Evolutionary conservation across 1,140 invertebrate genomes (phyloP), one percentile per base, ranked within the genome.

Genomic region (Pseudomyrmex pallidus): DNA sequence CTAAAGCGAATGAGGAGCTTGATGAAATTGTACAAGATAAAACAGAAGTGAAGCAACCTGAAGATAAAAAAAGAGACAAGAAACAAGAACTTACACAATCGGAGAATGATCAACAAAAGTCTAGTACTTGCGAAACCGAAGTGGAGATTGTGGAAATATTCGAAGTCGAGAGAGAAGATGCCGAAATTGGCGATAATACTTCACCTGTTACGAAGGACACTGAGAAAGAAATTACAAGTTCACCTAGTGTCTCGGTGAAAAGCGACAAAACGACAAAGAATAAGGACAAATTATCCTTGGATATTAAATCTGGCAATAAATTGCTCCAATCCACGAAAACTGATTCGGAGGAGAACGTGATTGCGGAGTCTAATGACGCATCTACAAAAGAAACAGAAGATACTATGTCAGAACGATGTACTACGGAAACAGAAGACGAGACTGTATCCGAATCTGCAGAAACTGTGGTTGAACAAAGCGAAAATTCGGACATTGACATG

Each of bases 121-220:
- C 84, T 52, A 68, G 9, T 70, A 50, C 76, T 35, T 68, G 25
- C 52, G 85, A 90, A 74, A 89, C 89, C 13, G 84, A 94, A 20
- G 25, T 92, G 4, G 91, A 94, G 63, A 94, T 92, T n/a, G 86
- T 94, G 35, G 93, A 94, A 85, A 94, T 94, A 85, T 85, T 93
- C 35, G 91, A 94, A 86, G 90, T 91, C 59, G 91, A 93, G 15
- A 89, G 74, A 15, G 90, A 91, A 62, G 88, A 91, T 15, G 87
- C 84, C 22, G 66, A 87, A n/a, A 62, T 52, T n/a, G 66, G 54
- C 35, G 35, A 35, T 20, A 54, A 62, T 52, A 17, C 35, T 62
- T 9, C 15, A 54, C 85, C 48, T 64, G 10, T 15, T 56, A n/a
- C 22, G 35, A 84, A 82, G 44, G 17, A 62, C 46, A 1, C n/a